These are phyloP conservation scores for Dicyrtoma fusca DNA, from an alignment of 2,888 invertebrate genomes.

Conservation along the genomic window DNA sequence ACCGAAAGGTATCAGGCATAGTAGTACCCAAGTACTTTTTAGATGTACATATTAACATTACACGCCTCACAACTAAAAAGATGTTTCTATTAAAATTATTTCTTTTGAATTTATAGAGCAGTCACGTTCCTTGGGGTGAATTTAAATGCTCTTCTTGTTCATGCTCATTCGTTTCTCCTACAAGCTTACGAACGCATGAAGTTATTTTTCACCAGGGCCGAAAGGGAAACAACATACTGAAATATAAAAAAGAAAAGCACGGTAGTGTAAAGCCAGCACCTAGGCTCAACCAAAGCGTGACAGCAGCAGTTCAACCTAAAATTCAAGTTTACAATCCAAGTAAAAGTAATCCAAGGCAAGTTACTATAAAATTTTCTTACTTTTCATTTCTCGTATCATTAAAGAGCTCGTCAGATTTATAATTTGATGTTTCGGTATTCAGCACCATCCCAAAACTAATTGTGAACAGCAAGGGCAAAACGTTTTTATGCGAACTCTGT, in stretches of 20 bases:
- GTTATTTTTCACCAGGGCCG: conserved; percentile 29
- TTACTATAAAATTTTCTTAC: too few species aligned
- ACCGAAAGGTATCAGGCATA: conserved; percentile 34
- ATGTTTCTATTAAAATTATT: background rate
- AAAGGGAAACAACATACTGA: too few species aligned
- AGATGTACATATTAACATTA: background rate
- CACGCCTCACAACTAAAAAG: too few species aligned
- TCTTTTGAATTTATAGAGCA: conserved; percentile 12
- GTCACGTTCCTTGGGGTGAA: conserved; percentile 27
- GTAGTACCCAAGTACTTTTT: too few species aligned
- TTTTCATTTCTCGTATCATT: too few species aligned
- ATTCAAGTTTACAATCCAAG: too few species aligned
- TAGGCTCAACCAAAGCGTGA: too few species aligned
- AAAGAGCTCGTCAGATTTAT: too few species aligned
- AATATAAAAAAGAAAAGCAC: background rate
- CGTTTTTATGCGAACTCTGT: conserved; percentile 22
- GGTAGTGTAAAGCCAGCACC: background rate
- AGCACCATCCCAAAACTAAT: conserved; percentile 17
- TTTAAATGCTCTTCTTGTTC: conserved; percentile 22
- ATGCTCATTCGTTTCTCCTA: conserved; percentile 30
- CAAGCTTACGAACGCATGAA: conserved; percentile 31
- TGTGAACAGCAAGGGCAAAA: conserved; percentile 6
- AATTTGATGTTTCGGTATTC: background rate
- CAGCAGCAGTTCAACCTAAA: too few species aligned
- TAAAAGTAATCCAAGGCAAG: too few species aligned